Conservation (phyloP, 2,888 invertebrate genomes). For the Andrena haemorrhoa region DNA sequence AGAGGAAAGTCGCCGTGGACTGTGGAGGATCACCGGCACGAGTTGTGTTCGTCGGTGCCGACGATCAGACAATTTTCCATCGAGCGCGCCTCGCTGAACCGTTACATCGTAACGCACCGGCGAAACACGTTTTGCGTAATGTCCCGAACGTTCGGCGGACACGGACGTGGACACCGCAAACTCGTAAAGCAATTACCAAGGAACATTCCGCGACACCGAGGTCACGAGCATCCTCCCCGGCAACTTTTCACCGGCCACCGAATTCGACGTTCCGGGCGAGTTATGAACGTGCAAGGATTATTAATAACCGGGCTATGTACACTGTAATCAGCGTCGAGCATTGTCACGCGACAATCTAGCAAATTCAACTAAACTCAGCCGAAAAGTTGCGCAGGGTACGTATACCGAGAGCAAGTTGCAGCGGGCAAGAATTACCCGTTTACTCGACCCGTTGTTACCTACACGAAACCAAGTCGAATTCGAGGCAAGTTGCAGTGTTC, state of each 20-base stretch:
- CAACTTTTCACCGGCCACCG: background rate
- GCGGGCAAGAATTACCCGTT: no score
- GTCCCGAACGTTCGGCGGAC: conserved; percentile 36
- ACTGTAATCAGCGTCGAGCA: background rate
- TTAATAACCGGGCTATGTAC: conserved; percentile 3
- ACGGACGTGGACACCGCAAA: conserved; percentile 21
- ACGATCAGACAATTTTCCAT: conserved; percentile 63
- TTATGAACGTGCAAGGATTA: conserved; percentile 32
- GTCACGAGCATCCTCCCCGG: background rate
- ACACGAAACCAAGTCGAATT: no score
- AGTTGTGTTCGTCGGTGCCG: background rate
- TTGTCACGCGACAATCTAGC: conserved; percentile 8
- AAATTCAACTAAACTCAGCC: no score
- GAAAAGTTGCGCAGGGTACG: no score
- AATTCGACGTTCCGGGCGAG: conserved; percentile 2
- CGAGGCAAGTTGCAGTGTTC: no score
- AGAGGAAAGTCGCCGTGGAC: conserved; percentile 12
- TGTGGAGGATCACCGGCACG: background rate
- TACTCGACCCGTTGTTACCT: no score
- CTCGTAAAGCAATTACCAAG: conserved; percentile 47
- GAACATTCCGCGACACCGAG: conserved; percentile 3
- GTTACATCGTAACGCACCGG: conserved; percentile 62
- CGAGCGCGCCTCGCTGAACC: conserved; percentile 63
- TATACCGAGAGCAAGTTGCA: no score
- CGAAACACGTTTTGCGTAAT: conserved; percentile 68